Percentiles rank a stretch among this genome's conserved stretches.
Conservation (phyloP, 2,113 vertebrate genomes). For the Peucedramus taeniatus region DNA sequence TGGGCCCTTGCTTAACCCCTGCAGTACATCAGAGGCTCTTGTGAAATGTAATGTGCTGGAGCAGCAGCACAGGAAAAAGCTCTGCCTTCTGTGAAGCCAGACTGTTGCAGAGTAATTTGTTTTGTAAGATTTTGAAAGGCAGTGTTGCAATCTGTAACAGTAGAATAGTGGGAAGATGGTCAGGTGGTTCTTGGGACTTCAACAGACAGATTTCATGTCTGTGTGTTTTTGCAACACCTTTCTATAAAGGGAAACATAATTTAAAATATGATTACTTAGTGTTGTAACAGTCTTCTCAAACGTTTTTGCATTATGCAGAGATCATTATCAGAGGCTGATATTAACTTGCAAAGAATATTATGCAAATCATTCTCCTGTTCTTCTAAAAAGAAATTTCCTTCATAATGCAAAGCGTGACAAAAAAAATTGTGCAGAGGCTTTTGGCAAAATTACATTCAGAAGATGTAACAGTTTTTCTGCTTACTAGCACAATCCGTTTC, state of each 20-base stretch:
- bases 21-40: conserved; percentile 21
- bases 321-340: conserved; percentile 75
- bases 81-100: conserved; percentile 54
- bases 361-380: conserved; percentile 69
- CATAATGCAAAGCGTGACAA: conserved; percentile 67
- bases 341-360: conserved; percentile 76
- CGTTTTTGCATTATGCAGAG: conserved; percentile 53
- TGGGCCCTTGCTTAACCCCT: conserved; percentile 13
- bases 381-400: conserved; percentile 68
- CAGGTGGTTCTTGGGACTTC: conserved; percentile 71
- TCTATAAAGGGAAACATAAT: conserved; percentile 81
- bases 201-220: conserved; percentile 72
- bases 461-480: conserved; percentile 70
- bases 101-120: conserved; percentile 57
- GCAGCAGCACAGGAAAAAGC: conserved; percentile 50
- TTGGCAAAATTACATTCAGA: conserved; percentile 68
- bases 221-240: conserved; percentile 80
- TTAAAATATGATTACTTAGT: conserved; percentile 80
- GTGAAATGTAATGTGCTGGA: conserved; percentile 29
- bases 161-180: conserved; percentile 56
- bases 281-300: conserved; percentile 76
- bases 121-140: conserved; percentile 52
- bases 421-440: conserved; percentile 65
- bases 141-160: conserved; percentile 24
- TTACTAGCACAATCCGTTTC: conserved; percentile 70